These are phyloP conservation scores for Drosophila cognata DNA, from an alignment of 2,888 invertebrate genomes.

Conservation along the genomic window DNA sequence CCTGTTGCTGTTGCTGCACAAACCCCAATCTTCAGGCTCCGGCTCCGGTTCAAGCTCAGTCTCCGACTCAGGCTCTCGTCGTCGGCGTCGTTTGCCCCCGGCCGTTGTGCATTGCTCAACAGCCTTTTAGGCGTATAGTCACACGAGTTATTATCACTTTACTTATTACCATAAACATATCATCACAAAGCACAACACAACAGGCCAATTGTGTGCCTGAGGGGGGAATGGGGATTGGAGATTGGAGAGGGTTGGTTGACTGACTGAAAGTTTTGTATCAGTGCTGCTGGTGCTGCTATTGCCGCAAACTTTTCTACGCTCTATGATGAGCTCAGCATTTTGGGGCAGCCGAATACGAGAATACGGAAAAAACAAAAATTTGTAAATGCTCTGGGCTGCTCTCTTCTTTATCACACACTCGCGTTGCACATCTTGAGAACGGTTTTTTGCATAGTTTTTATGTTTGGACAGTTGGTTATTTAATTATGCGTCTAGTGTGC, in stretches of 20 bases:
- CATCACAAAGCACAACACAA: slow-evolving; percentile 40
- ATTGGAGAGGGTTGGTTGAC: not conserved
- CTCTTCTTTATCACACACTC: slow-evolving; percentile 28
- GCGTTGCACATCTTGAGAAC: slow-evolving; percentile 27
- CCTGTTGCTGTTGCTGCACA: not conserved
- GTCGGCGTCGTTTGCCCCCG: slow-evolving; percentile 28
- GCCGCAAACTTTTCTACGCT: slow-evolving; percentile 48
- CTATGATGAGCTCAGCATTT: slow-evolving; percentile 76
- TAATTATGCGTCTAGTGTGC: slow-evolving; percentile 25
- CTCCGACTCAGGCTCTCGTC: slow-evolving; percentile 27
- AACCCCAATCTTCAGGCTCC: slow-evolving; percentile 6
- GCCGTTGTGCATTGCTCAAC: slow-evolving; percentile 51
- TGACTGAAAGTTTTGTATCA: slow-evolving; percentile 27
- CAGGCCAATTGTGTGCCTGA: slow-evolving; percentile 12
- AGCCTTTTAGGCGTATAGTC: slow-evolving; percentile 57
- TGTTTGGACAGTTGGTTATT: slow-evolving; percentile 12
- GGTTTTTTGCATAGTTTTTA: slow-evolving; percentile 6
- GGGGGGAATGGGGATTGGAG: slow-evolving; percentile 4
- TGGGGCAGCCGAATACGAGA: slow-evolving; percentile 18
- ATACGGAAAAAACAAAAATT: slow-evolving; percentile 10
- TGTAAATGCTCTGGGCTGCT: slow-evolving; percentile 2
- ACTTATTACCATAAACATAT: slow-evolving; percentile 51
- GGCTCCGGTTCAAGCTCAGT: slow-evolving; percentile 1
- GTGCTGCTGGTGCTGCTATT: slow-evolving; percentile 24
- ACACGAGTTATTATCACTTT: slow-evolving; percentile 36